Percentiles rank a stretch among this genome's conserved stretches.
Evolutionary conservation across 2,113 vertebrate genomes (phyloP).

Genomic region (Lepus europaeus): DNA sequence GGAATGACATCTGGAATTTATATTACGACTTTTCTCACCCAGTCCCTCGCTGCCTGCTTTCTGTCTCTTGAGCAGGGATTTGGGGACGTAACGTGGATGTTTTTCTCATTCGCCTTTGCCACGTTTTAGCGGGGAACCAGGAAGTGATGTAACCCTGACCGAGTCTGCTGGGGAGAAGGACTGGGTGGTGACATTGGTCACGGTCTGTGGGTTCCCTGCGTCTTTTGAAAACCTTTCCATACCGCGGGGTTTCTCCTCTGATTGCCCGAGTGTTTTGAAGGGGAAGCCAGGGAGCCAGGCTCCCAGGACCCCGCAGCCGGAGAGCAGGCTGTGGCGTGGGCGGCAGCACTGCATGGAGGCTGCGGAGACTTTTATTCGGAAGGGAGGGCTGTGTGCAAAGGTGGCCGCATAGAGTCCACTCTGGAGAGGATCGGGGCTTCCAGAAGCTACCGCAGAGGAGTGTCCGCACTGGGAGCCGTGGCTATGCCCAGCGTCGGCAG

Average conservation of each 20-base stretch:
- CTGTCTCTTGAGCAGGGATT: background rate
- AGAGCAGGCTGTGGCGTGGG: fast-evolving
- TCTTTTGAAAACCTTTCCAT: background rate
- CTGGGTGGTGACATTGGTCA: background rate
- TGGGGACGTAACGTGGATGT: background rate
- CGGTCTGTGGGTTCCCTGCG: background rate
- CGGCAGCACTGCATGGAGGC: fast-evolving
- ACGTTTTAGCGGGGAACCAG: background rate
- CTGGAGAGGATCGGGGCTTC: background rate
- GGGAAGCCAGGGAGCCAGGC: background rate
- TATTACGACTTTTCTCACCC: background rate
- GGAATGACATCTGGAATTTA: slow-evolving; percentile 65
- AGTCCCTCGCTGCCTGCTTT: background rate
- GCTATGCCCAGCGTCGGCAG: background rate
- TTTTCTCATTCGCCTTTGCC: background rate
- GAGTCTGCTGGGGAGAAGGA: background rate
- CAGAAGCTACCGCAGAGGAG: background rate
- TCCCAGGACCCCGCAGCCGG: fast-evolving
- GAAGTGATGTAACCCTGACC: background rate
- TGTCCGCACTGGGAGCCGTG: fast-evolving
- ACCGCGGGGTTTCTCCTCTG: background rate
- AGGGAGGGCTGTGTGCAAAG: background rate
- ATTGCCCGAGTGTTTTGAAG: background rate
- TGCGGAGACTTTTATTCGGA: background rate
- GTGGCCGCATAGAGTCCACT: fast-evolving